Evolutionary conservation across 2,113 vertebrate genomes (phyloP), one percentile per base, ranked within the genome.

Genomic region (Xyliphius kryptos): DNA sequence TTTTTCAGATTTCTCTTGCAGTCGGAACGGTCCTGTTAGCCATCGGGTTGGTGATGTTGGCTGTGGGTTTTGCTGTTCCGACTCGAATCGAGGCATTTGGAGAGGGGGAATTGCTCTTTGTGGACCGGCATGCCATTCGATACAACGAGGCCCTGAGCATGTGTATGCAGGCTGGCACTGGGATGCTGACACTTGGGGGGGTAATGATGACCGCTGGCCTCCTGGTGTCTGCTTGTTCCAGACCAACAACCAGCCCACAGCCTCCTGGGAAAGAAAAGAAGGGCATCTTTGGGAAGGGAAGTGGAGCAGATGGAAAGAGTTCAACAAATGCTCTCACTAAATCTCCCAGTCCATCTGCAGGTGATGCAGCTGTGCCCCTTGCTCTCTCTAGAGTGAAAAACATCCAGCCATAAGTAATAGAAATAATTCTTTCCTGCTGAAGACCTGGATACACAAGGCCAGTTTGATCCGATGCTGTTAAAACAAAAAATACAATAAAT

Each of bases 81-180:
- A 86, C 86, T 0, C 95, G 88, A 80, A 93, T 97, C 0, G 95
- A 96, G 85, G 91, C 92, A 0, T 94, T 98, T 0, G 92, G 93
- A 0, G 91, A 89, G 59, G 92, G 91, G 10, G 91, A 92, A 78
- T 87, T 97, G 71, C 77, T 94, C 49, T 90, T 98, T 20, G 91
- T 97, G 47, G 94, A 97, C 80, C 75, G 74, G 0, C 89, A 69
- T 13, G 92, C 95, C 1, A 26, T 92, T 49, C 87, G 85, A 66
- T 93, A 92, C 74, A 98, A 98, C 37, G 73, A 80, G 32, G 91
- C 87, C 16, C 88, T 97, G 6, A 90, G 90, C 49, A 71, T 85
- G 51, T 93, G 91, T 74, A 87, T 90, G 51, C 80, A 91, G 63
- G 87, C 83, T 0, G 94, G 95, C n/a, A 90, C 92, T 0, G 76